phyloP scores from a whole-genome alignment of 2,888 invertebrate species.

The Girardia tigrina region DNA sequence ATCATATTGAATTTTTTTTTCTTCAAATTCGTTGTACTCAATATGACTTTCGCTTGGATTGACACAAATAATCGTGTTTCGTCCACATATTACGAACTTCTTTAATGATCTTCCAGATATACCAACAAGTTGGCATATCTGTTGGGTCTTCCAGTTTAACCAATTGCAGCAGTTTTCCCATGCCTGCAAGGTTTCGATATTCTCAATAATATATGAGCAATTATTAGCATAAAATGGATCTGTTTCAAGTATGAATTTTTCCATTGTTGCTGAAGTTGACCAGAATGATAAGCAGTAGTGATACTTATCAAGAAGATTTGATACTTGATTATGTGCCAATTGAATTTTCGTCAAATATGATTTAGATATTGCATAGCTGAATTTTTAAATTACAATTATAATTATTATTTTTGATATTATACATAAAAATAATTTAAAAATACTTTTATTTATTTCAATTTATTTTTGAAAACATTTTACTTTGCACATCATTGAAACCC shows the following conservation, averaged over 20 bases:
- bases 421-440: too few relatives aligned
- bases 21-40: neutral
- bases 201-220: neutral
- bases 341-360: neutral
- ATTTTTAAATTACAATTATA: too few relatives aligned
- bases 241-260: neutral
- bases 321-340: neutral
- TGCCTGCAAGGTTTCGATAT: neutral
- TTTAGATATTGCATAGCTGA: constrained; percentile 17
- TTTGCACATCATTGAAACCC: too few relatives aligned
- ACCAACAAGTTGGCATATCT: neutral
- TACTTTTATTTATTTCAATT: too few relatives aligned
- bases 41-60: neutral
- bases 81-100: neutral
- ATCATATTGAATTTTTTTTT: neutral
- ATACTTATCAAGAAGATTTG: neutral
- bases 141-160: constrained; percentile 2
- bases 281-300: neutral
- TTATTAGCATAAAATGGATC: neutral
- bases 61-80: neutral
- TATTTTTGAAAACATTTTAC: too few relatives aligned
- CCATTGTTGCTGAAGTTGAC: neutral
- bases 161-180: constrained; percentile 7
- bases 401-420: too few relatives aligned
- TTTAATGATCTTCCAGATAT: neutral